Percentiles rank a stretch among this genome's conserved stretches.
Conservation (phyloP, 1,140 invertebrate species). For the Drosophila oshimai region DNA sequence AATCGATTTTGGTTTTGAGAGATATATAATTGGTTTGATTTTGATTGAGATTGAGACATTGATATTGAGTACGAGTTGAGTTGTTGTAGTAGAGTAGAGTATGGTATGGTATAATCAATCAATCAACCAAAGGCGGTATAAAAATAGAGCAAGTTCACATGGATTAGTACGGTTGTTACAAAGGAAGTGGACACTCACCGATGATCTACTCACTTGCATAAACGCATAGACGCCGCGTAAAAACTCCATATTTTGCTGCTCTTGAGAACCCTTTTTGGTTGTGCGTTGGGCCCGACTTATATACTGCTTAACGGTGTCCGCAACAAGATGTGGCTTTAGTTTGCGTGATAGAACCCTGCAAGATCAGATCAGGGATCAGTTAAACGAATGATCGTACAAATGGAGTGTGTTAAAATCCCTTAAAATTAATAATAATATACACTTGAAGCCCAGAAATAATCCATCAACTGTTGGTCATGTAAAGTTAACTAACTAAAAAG, state of each 20-base stretch:
- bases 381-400: too few species aligned
- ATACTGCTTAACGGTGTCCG: constrained; percentile 82
- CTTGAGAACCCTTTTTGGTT: constrained; percentile 77
- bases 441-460: too few species aligned
- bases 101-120: constrained; percentile 68
- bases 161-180: constrained; percentile 82
- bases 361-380: too few species aligned
- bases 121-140: constrained; percentile 75
- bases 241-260: constrained; percentile 83
- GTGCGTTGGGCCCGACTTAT: constrained; percentile 82
- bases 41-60: constrained; percentile 1
- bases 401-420: too few species aligned
- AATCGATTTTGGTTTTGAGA: constrained; percentile 26
- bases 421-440: too few species aligned
- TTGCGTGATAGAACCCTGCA: constrained; percentile 76
- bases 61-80: constrained; percentile 39
- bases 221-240: constrained; percentile 83
- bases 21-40: constrained; percentile 20
- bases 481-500: too few species aligned
- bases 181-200: constrained; percentile 82
- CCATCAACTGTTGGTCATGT: too few species aligned
- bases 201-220: constrained; percentile 84
- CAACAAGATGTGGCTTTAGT: constrained; percentile 82
- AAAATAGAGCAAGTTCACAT: constrained; percentile 82
- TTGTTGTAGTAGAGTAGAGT: constrained; percentile 48